Evolutionary conservation across 2,888 invertebrate genomes (phyloP).

Genomic region (Trachelus stipa): DNA sequence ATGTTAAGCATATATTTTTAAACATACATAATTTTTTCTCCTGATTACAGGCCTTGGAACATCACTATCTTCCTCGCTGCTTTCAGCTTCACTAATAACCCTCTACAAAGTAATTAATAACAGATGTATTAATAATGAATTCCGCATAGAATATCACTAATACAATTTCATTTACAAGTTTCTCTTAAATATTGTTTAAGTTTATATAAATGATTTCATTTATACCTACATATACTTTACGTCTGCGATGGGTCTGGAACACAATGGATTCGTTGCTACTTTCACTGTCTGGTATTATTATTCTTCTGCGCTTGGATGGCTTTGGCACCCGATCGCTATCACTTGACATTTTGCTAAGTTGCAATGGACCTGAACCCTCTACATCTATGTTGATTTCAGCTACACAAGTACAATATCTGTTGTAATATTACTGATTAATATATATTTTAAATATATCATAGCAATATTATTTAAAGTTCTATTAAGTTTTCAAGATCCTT

Average conservation of each 20-base stretch:
- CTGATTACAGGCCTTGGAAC: constrained; percentile 44
- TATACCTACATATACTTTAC: constrained; percentile 51
- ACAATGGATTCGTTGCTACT: constrained; percentile 57
- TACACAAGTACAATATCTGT: not conserved
- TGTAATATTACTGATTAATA: not conserved
- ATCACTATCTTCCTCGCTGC: constrained; percentile 54
- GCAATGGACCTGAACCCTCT: constrained; percentile 12
- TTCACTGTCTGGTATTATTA: constrained; percentile 53
- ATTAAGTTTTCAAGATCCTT: not conserved
- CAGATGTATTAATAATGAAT: not conserved
- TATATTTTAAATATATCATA: not conserved
- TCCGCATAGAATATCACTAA: not conserved
- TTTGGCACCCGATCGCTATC: constrained; percentile 49
- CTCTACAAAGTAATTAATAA: constrained; percentile 65
- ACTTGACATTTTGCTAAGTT: constrained; percentile 50
- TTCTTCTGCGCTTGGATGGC: constrained; percentile 49
- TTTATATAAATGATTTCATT: not conserved
- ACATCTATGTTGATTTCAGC: constrained; percentile 25
- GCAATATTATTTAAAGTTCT: not conserved
- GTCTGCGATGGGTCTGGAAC: constrained; percentile 44
- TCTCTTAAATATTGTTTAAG: not conserved
- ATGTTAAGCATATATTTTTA: constrained; percentile 2
- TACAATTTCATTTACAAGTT: not conserved
- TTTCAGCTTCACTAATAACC: constrained; percentile 69
- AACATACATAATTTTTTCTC: constrained; percentile 52